Evolutionary conservation across 2,113 vertebrate species (phyloP).

Genomic region (Odocoileus virginianus): DNA sequence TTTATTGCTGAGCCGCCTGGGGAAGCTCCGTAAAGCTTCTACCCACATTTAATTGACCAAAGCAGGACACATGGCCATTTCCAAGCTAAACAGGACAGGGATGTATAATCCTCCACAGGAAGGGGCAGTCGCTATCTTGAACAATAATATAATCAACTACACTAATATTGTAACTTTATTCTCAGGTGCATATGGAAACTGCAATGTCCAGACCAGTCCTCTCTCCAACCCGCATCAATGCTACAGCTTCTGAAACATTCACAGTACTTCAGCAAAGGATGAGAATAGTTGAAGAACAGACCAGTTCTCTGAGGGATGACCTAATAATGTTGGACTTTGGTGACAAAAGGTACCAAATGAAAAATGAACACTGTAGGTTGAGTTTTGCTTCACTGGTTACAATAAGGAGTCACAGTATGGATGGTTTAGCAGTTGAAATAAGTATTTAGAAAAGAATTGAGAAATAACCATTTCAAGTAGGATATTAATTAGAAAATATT

Average conservation of each 20-base stretch:
- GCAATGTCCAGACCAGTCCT: constrained; percentile 64
- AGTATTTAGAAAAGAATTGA: neutral
- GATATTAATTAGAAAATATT: neutral
- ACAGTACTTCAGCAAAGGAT: constrained; percentile 77
- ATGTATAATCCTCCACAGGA: neutral
- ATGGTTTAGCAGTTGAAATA: neutral
- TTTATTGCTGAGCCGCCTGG: neutral
- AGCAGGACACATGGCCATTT: neutral
- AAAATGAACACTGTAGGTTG: neutral
- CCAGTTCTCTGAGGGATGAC: constrained; percentile 70
- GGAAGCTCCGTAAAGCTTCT: neutral
- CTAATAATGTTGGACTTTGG: constrained; percentile 68
- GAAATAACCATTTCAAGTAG: neutral
- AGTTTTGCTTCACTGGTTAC: neutral
- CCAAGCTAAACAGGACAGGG: neutral
- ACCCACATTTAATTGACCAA: neutral
- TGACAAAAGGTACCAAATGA: constrained; percentile 59
- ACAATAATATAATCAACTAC: neutral
- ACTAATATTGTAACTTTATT: neutral
- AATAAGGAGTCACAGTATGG: neutral
- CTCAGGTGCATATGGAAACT: constrained; percentile 19
- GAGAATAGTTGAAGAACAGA: constrained; percentile 79
- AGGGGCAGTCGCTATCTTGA: neutral
- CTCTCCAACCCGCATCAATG: constrained; percentile 61
- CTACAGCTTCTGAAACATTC: constrained; percentile 77